phyloP scores from a whole-genome alignment of 2,888 invertebrate species.

The Brachypalpus laphriformis region DNA sequence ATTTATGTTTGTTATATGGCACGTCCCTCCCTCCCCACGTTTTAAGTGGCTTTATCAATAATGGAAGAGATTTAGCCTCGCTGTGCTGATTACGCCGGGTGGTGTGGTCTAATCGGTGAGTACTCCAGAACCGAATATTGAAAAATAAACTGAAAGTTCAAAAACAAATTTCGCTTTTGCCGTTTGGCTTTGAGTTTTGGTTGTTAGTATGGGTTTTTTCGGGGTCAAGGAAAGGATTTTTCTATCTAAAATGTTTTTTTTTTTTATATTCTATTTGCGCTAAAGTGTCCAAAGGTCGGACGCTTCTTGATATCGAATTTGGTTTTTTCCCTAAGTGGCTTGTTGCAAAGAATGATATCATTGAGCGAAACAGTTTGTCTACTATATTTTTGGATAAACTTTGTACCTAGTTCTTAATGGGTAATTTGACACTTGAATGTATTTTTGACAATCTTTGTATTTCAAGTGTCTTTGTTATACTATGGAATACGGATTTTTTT shows the following conservation, averaged over 20 bases:
- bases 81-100: conserved; percentile 50
- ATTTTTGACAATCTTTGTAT: not conserved
- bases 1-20: conserved; percentile 47
- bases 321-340: not conserved
- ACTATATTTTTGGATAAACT: not conserved
- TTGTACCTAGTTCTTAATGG: not conserved
- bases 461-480: not conserved
- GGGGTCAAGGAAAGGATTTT: conserved; percentile 39
- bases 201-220: conserved; percentile 1
- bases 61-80: conserved; percentile 65
- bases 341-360: not conserved
- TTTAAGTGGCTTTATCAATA: conserved; percentile 69
- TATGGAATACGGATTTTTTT: not conserved
- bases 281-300: conserved; percentile 36
- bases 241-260: not conserved
- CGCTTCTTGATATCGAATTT: conserved; percentile 2
- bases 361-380: not conserved
- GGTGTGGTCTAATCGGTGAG: conserved; percentile 50
- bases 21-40: not conserved
- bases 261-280: not conserved
- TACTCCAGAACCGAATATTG: conserved; percentile 36
- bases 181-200: no score
- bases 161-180: conserved; percentile 5
- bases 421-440: not conserved
- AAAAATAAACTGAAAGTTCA: conserved; percentile 53